A percentile compares a stretch with the other conserved stretches of the same genome.
These are phyloP conservation scores for Lasioglossum oenotherae DNA, from an alignment of 2,888 invertebrate genomes.

Conservation along the genomic window DNA sequence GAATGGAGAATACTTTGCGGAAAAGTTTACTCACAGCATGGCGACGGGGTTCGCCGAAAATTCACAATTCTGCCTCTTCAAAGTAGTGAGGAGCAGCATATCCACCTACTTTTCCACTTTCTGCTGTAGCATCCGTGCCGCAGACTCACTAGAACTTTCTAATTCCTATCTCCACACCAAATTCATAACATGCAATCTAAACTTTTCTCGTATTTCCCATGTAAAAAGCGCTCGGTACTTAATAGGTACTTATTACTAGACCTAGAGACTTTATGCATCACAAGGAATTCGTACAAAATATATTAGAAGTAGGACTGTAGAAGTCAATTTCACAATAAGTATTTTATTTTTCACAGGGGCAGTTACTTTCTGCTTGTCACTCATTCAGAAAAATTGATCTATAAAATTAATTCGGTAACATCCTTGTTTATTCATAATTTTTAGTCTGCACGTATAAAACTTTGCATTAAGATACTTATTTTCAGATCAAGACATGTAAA, in stretches of 20 bases:
- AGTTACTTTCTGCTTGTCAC: no score
- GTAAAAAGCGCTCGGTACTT: neutral
- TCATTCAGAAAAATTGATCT: no score
- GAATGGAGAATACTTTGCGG: neutral
- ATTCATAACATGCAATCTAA: slow-evolving; percentile 13
- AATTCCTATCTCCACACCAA: slow-evolving; percentile 10
- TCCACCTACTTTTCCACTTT: slow-evolving; percentile 10
- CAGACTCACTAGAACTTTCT: slow-evolving; percentile 3
- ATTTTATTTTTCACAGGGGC: neutral
- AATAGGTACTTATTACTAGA: neutral
- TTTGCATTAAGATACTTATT: neutral
- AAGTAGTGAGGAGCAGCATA: neutral
- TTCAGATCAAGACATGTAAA: neutral
- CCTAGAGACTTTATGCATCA: neutral
- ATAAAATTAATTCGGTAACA: no score
- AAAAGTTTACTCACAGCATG: neutral
- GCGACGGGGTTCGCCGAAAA: neutral
- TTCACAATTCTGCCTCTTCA: neutral
- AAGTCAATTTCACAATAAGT: neutral
- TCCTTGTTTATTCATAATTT: no score
- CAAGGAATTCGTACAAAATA: neutral
- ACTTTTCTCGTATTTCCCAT: slow-evolving; percentile 4
- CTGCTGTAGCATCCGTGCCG: neutral
- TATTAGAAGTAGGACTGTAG: neutral
- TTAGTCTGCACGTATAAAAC: neutral